Evolutionary conservation across 2,888 invertebrate genomes (phyloP).

Genomic region (Drosophila eohydei): DNA sequence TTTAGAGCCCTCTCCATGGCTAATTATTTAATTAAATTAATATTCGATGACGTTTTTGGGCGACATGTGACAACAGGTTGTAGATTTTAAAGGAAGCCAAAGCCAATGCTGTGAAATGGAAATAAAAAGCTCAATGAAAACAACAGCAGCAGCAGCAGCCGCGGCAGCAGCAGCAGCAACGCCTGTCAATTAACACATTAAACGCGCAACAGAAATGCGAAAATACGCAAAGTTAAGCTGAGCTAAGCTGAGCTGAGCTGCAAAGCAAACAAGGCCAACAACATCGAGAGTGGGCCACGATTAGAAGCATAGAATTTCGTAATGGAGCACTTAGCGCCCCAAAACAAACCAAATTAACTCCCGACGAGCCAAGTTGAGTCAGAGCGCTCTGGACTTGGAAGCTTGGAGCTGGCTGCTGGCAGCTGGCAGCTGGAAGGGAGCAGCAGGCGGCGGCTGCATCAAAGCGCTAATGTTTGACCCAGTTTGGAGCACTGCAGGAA

Average conservation of each 20-base stretch:
- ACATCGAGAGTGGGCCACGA: slow-evolving; percentile 56
- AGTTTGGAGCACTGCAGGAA: slow-evolving; percentile 73
- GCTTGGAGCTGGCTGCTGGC: slow-evolving; percentile 2
- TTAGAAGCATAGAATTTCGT: slow-evolving; percentile 81
- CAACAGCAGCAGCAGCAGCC: slow-evolving; percentile 34
- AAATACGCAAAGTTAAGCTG: slow-evolving; percentile 46
- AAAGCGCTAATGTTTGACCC: slow-evolving; percentile 76
- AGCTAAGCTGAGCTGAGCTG: not conserved
- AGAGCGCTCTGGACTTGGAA: slow-evolving; percentile 16
- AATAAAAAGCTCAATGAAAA: slow-evolving; percentile 55
- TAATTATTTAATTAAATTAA: slow-evolving; percentile 4
- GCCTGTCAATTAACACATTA: slow-evolving; percentile 79
- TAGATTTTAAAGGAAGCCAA: slow-evolving; percentile 44
- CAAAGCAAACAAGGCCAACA: slow-evolving; percentile 64
- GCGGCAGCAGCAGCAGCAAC: slow-evolving; percentile 16
- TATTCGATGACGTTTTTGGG: slow-evolving; percentile 1
- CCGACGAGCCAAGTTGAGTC: slow-evolving; percentile 15
- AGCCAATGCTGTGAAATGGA: slow-evolving; percentile 28
- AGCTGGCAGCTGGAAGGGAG: not conserved
- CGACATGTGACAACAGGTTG: slow-evolving; percentile 10
- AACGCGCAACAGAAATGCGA: slow-evolving; percentile 43
- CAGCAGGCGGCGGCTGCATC: slow-evolving; percentile 52
- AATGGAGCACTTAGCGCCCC: slow-evolving; percentile 75
- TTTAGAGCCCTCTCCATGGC: not conserved
- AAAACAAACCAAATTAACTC: slow-evolving; percentile 29